phyloP scores from a whole-genome alignment of 2,888 invertebrate species.

The Synergus umbraculus region DNA sequence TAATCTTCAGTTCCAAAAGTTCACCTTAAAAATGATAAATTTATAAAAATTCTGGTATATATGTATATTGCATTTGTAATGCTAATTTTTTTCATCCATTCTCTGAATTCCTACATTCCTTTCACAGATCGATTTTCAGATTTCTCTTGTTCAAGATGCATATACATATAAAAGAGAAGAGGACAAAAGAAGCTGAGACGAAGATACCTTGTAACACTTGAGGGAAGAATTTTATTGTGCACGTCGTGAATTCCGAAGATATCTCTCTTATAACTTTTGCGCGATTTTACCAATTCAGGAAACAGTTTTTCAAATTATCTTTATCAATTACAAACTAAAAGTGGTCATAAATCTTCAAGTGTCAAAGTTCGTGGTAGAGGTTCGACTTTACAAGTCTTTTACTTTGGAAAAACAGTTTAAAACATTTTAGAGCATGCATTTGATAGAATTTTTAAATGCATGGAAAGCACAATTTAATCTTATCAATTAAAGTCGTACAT shows the following conservation, averaged over 20 bases:
- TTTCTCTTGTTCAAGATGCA: not conserved
- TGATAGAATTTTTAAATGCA: no score
- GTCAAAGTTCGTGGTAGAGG: not conserved
- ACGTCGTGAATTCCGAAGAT: not conserved
- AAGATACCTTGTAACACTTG: conserved; percentile 5
- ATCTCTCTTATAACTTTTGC: not conserved
- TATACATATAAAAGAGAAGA: not conserved
- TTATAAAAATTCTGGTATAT: not conserved
- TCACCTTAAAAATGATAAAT: conserved; percentile 9
- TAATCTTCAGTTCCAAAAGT: not conserved
- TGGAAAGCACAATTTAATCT: not conserved
- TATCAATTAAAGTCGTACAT: not conserved
- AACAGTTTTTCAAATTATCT: not conserved
- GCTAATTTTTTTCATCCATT: conserved; percentile 1
- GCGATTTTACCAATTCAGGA: not conserved
- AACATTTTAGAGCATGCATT: not conserved
- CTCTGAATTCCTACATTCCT: not conserved
- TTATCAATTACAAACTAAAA: conserved; percentile 24
- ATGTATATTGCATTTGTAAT: not conserved
- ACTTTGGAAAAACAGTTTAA: not conserved
- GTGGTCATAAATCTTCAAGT: not conserved
- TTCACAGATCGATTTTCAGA: not conserved
- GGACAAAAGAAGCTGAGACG: not conserved
- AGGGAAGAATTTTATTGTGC: not conserved
- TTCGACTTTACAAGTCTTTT: not conserved